Conservation (phyloP, 2,113 vertebrate genomes). For the Pelecanoides urinatrix region DNA sequence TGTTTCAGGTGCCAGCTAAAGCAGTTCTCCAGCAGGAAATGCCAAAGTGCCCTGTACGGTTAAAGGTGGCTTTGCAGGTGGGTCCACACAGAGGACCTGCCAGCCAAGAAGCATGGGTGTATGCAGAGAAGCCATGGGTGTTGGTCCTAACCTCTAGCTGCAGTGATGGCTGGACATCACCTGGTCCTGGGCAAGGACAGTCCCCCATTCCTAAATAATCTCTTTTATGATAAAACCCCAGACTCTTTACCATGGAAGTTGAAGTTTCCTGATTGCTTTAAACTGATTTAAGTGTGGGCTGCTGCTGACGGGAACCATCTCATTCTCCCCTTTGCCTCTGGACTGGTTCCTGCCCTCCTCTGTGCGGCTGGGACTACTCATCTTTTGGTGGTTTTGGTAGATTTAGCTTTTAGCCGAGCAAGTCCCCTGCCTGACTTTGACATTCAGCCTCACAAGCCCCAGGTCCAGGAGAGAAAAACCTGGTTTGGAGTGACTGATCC, state of each 20-base stretch:
- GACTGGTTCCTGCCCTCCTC: not conserved
- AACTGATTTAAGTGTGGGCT: not conserved
- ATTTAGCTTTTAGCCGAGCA: not conserved
- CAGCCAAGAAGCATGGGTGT: not conserved
- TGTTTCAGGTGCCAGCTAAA: not conserved
- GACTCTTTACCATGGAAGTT: not conserved
- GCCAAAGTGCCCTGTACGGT: rapidly evolving
- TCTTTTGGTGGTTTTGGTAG: not conserved
- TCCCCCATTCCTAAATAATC: not conserved
- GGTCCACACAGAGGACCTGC: not conserved
- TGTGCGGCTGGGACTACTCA: not conserved
- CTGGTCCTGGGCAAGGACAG: not conserved
- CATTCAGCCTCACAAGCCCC: not conserved
- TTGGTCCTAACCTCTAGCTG: not conserved
- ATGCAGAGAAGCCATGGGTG: not conserved
- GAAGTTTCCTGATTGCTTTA: not conserved
- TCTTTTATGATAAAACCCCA: not conserved
- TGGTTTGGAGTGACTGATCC: not conserved
- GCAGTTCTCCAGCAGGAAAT: not conserved
- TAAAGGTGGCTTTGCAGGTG: not conserved
- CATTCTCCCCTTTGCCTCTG: not conserved
- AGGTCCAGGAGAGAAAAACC: not conserved
- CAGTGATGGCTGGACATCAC: not conserved
- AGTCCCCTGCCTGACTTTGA: not conserved
- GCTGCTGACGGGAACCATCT: not conserved